A percentile compares a stretch with the other conserved stretches of the same genome.
phyloP scores from a whole-genome alignment of 2,888 invertebrate genomes.

The Xanthorhoe spadicearia region DNA sequence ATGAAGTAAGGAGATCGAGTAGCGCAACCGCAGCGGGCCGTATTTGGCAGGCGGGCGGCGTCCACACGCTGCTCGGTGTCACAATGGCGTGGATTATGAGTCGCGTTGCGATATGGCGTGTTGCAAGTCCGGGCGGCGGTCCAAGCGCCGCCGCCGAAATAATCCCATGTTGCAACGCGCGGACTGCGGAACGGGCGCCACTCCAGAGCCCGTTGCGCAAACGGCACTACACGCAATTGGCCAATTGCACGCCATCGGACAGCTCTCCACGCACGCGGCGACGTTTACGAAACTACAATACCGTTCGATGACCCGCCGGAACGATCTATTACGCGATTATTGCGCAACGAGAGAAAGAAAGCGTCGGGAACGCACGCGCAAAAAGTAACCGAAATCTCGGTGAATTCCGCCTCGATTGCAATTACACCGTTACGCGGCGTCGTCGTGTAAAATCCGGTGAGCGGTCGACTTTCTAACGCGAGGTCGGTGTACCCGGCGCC shows the following conservation, averaged over 20 bases:
- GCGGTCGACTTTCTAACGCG: conserved; percentile 84
- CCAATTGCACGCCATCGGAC: conserved; percentile 67
- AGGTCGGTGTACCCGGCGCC: conserved; percentile 80
- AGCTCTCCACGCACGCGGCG: conserved; percentile 47
- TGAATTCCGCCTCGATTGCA: conserved; percentile 79
- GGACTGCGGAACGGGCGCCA: conserved; percentile 80
- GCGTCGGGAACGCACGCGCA: conserved; percentile 79
- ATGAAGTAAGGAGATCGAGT: conserved; percentile 72
- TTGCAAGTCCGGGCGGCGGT: conserved; percentile 82
- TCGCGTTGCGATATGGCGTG: conserved; percentile 82
- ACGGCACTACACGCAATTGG: conserved; percentile 69
- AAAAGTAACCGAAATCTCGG: conserved; percentile 78
- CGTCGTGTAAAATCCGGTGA: conserved; percentile 81
- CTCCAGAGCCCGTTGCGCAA: conserved; percentile 79
- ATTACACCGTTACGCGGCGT: conserved; percentile 81
- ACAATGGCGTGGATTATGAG: conserved; percentile 82
- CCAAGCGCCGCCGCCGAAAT: conserved; percentile 82
- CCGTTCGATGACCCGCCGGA: conserved; percentile 73
- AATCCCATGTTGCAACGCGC: conserved; percentile 83
- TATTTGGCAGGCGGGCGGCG: conserved; percentile 76
- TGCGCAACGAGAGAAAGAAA: conserved; percentile 84
- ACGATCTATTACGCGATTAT: conserved; percentile 71
- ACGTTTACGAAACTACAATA: conserved; percentile 68
- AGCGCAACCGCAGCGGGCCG: conserved; percentile 67
- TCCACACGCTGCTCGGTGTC: conserved; percentile 66